Evolutionary conservation across 2,113 vertebrate genomes (phyloP).

Genomic region (Plecotus auritus): DNA sequence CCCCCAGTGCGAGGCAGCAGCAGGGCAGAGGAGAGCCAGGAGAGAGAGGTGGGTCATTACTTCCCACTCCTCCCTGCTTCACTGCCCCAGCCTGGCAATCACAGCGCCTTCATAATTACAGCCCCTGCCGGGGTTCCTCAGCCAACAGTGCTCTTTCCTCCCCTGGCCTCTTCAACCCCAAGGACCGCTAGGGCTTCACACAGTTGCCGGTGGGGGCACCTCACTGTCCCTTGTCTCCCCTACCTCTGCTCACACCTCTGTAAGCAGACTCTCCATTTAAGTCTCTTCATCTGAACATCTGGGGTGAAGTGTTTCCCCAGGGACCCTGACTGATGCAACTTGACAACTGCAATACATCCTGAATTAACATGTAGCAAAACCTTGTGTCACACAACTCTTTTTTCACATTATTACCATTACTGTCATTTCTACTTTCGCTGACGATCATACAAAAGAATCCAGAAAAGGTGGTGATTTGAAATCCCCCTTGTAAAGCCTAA

Average conservation of each 20-base stretch:
- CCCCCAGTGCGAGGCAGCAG: too few relatives aligned
- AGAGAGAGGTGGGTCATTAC: not conserved
- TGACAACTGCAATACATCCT: constrained; percentile 34
- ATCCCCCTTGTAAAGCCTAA: constrained; percentile 12
- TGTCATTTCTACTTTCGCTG: not conserved
- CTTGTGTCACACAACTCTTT: constrained; percentile 12
- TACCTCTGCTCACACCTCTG: not conserved
- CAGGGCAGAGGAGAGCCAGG: not conserved
- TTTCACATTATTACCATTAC: constrained; percentile 30
- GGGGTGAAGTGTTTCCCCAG: not conserved
- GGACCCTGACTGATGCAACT: not conserved
- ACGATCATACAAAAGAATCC: not conserved
- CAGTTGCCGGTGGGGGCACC: not conserved
- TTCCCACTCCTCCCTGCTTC: not conserved
- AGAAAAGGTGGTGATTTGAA: constrained; percentile 12
- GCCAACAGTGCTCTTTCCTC: not conserved
- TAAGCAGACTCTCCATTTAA: not conserved
- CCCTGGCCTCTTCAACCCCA: not conserved
- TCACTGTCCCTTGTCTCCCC: not conserved
- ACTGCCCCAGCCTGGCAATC: not conserved
- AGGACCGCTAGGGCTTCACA: not conserved
- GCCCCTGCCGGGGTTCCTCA: not conserved
- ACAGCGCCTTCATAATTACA: not conserved
- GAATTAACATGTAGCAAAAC: constrained; percentile 39
- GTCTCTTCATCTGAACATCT: not conserved